Percentiles rank a stretch among this genome's conserved stretches.
Conservation (phyloP, 2,113 vertebrate genomes). For the Petrocephalus zakoni region DNA sequence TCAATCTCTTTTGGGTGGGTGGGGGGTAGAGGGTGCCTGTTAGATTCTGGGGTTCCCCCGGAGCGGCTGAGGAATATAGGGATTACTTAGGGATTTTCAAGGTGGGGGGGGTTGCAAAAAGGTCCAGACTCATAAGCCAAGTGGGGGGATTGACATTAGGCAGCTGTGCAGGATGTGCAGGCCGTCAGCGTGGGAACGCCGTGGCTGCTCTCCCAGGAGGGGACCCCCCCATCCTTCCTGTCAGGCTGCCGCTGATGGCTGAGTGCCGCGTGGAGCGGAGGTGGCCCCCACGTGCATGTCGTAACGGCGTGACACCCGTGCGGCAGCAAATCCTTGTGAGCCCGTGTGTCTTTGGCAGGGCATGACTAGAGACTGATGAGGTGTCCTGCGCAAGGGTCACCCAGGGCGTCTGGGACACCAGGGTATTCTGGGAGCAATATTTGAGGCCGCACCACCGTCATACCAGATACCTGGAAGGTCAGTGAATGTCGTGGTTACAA, state of each 20-base stretch:
- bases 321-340: neutral
- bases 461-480: neutral
- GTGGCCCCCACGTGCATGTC: neutral
- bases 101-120: constrained; percentile 8
- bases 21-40: neutral
- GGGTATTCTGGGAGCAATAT: neutral
- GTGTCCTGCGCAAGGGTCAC: neutral
- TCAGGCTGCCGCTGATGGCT: neutral
- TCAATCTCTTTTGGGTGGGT: neutral
- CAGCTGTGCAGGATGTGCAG: constrained; percentile 14
- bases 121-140: constrained; percentile 1
- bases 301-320: neutral
- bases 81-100: constrained; percentile 21
- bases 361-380: too few species aligned
- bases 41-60: neutral
- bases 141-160: neutral
- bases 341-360: neutral
- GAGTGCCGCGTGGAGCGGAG: neutral
- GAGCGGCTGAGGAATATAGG: constrained; percentile 1
- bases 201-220: neutral
- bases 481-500: neutral
- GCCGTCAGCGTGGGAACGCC: neutral
- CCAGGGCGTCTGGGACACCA: neutral
- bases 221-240: neutral
- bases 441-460: neutral